phyloP scores from a whole-genome alignment of 2,797 vertebrate genomes.

The Hippocampus kuda region DNA sequence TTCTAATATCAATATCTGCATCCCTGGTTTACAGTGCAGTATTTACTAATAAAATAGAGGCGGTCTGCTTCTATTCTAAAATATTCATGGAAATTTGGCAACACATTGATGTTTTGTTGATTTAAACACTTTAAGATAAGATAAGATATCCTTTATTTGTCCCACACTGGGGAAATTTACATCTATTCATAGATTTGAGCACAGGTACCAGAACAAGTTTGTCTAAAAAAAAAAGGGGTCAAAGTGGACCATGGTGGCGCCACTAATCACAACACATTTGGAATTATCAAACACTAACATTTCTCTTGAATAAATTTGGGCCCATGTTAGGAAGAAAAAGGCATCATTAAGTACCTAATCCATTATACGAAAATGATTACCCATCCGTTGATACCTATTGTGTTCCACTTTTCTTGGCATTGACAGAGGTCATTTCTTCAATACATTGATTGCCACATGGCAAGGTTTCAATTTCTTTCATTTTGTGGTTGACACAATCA shows the following conservation, averaged over 20 bases:
- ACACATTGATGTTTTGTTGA: neutral
- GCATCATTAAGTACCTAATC: neutral
- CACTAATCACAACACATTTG: slow-evolving; percentile 15
- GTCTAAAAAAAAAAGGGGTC: slow-evolving; percentile 15
- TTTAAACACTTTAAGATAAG: neutral
- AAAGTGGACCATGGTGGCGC: slow-evolving; percentile 11
- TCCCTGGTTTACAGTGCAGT: too few relatives aligned
- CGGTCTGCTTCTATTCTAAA: neutral
- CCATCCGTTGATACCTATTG: neutral
- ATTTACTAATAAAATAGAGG: too few relatives aligned
- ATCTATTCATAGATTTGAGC: neutral
- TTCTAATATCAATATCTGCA: too few relatives aligned
- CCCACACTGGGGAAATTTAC: too few relatives aligned
- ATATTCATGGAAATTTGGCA: neutral
- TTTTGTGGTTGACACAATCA: neutral
- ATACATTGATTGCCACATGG: neutral
- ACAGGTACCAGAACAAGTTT: slow-evolving; percentile 2
- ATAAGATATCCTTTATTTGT: too few relatives aligned
- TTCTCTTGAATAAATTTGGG: neutral
- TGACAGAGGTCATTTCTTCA: neutral
- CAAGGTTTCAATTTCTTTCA: neutral
- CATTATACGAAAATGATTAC: neutral
- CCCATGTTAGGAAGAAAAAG: neutral
- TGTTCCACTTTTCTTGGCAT: neutral
- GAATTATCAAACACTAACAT: slow-evolving; percentile 21